Conservation (phyloP, 30 jellyfish, hydroid and myxozoan genomes). For the Aurelia sp. region DNA sequence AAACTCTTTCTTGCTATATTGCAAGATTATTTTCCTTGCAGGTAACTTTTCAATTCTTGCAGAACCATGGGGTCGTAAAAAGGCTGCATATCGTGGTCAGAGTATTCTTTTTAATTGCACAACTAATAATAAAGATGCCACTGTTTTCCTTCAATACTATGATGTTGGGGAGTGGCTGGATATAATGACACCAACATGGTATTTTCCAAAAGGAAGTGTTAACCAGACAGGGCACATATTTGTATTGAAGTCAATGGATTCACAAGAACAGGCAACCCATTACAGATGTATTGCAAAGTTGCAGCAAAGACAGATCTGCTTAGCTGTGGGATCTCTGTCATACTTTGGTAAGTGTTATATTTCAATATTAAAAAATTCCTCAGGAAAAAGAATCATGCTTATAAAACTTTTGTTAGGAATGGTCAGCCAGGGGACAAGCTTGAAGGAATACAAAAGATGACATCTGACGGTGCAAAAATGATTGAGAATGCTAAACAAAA, state of each 20-base stretch:
- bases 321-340: not conserved
- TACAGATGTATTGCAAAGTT: constrained; percentile 1
- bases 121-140: constrained; percentile 11
- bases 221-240: constrained; percentile 3
- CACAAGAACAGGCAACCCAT: not conserved
- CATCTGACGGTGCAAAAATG: no score
- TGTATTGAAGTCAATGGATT: not conserved
- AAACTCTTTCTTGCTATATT: no score
- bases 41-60: constrained; percentile 38
- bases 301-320: not conserved
- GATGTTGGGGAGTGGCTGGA: not conserved
- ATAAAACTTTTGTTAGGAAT: no score
- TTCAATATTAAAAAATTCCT: no score
- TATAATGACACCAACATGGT: not conserved
- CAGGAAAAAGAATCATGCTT: no score
- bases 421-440: no score
- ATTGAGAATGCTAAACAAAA: no score
- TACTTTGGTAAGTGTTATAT: not conserved
- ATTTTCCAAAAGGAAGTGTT: not conserved
- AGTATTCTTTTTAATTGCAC: constrained; percentile 20
- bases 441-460: no score
- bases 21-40: constrained; percentile 6
- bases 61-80: not conserved
- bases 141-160: not conserved
- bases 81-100: not conserved